These are phyloP conservation scores for Gnathonemus longibarbis DNA, from an alignment of 2,113 vertebrate genomes.

Conservation along the genomic window DNA sequence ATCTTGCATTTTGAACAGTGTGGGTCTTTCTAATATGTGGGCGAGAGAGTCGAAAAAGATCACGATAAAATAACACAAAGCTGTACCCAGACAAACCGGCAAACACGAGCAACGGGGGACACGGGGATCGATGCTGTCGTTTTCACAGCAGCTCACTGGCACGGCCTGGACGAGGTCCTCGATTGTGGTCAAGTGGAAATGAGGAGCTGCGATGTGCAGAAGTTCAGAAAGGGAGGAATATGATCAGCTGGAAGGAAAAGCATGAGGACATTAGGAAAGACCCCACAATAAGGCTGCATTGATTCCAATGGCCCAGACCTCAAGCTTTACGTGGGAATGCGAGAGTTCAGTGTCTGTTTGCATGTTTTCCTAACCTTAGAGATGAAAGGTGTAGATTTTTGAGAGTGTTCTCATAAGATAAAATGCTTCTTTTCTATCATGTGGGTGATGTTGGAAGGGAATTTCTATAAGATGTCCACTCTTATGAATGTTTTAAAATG, in stretches of 20 bases:
- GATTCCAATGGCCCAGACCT: constrained; percentile 36
- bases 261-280: constrained; percentile 54
- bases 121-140: neutral
- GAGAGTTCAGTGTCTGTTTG: neutral
- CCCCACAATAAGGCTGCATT: constrained; percentile 27
- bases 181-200: constrained; percentile 22
- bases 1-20: neutral
- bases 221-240: constrained; percentile 46
- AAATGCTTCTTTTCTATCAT: neutral
- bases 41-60: neutral
- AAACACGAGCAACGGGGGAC: neutral
- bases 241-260: constrained; percentile 46
- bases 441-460: neutral
- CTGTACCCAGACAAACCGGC: neutral
- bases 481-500: neutral
- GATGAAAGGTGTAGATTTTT: constrained; percentile 8
- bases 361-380: neutral
- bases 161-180: constrained; percentile 19
- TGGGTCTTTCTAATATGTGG: neutral
- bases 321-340: constrained; percentile 15
- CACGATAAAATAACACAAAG: neutral
- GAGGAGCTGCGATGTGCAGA: constrained; percentile 17
- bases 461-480: neutral
- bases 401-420: neutral
- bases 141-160: neutral